Evolutionary conservation across 2,113 vertebrate genomes (phyloP).

Genomic region (Oncorhynchus tshawytscha): DNA sequence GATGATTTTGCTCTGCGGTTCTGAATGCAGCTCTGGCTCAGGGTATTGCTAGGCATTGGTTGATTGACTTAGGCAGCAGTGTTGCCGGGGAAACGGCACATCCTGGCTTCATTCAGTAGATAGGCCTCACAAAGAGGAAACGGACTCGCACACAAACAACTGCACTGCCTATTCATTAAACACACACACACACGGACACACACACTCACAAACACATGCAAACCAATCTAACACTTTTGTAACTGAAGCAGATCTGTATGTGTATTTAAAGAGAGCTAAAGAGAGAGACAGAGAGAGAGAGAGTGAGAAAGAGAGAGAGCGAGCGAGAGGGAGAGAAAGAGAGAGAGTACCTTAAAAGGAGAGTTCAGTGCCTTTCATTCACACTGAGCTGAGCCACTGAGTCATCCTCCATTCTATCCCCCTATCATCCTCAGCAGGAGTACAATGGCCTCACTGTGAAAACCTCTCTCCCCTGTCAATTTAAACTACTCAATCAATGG

Average conservation of each 20-base stretch:
- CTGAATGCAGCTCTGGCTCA: slow-evolving; percentile 40
- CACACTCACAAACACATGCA: slow-evolving; percentile 1
- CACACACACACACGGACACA: neutral
- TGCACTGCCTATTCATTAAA: slow-evolving; percentile 6
- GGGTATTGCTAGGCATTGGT: slow-evolving; percentile 56
- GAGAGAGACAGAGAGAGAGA: slow-evolving; percentile 5
- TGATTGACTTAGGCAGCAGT: slow-evolving; percentile 65
- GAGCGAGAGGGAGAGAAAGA: neutral
- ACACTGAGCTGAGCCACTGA: slow-evolving; percentile 11
- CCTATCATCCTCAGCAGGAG: slow-evolving; percentile 13
- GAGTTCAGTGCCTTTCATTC: neutral
- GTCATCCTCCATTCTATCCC: slow-evolving; percentile 14
- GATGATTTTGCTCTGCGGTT: slow-evolving; percentile 23
- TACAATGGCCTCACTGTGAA: slow-evolving; percentile 32
- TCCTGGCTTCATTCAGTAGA: slow-evolving; percentile 61
- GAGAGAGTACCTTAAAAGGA: neutral
- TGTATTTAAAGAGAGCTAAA: neutral
- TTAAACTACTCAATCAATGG: slow-evolving; percentile 19
- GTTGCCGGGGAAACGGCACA: slow-evolving; percentile 75
- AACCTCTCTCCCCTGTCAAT: slow-evolving; percentile 31
- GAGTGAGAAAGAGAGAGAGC: neutral
- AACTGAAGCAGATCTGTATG: neutral
- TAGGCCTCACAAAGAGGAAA: slow-evolving; percentile 55
- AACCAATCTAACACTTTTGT: neutral
- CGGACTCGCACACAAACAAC: slow-evolving; percentile 51